Conservation (phyloP, 2,113 vertebrate genomes). For the Oryzias celebensis region DNA sequence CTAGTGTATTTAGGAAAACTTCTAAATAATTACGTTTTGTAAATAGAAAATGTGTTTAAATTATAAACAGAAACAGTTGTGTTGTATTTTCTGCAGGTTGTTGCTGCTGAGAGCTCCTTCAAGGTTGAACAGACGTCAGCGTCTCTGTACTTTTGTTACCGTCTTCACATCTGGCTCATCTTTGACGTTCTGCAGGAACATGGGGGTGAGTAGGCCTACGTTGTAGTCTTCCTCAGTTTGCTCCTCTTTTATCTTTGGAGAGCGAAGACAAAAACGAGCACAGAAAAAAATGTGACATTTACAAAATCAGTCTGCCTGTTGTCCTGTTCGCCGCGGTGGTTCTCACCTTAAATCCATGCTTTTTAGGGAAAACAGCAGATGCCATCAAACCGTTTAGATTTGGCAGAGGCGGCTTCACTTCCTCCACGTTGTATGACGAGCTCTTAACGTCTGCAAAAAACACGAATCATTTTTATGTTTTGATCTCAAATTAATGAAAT, state of each 20-base stretch:
- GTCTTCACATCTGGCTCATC: conserved; percentile 83
- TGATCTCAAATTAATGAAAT: no score
- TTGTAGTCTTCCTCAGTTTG: conserved; percentile 87
- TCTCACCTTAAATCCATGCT: no score
- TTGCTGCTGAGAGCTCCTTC: no score
- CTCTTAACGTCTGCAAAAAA: conserved; percentile 2
- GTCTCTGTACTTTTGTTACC: conserved; percentile 57
- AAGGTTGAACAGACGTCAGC: no score
- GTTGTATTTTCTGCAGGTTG: no score
- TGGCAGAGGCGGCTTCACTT: not conserved
- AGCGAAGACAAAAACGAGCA: conserved; percentile 54
- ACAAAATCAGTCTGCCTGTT: no score
- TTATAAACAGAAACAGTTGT: no score
- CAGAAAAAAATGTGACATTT: no score
- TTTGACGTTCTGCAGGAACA: conserved; percentile 82
- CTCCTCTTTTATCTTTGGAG: conserved; percentile 88
- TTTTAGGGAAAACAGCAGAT: no score
- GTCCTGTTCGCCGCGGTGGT: no score
- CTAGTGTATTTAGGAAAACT: no score
- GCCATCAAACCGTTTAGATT: not conserved
- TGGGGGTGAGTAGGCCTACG: conserved; percentile 77
- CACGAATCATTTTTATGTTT: not conserved
- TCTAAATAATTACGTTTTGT: no score
- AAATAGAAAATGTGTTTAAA: not conserved
- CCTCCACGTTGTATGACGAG: not conserved